These are phyloP conservation scores for Gymnopithys bicolor DNA, from an alignment of 2,797 vertebrate species.

Conservation along the genomic window DNA sequence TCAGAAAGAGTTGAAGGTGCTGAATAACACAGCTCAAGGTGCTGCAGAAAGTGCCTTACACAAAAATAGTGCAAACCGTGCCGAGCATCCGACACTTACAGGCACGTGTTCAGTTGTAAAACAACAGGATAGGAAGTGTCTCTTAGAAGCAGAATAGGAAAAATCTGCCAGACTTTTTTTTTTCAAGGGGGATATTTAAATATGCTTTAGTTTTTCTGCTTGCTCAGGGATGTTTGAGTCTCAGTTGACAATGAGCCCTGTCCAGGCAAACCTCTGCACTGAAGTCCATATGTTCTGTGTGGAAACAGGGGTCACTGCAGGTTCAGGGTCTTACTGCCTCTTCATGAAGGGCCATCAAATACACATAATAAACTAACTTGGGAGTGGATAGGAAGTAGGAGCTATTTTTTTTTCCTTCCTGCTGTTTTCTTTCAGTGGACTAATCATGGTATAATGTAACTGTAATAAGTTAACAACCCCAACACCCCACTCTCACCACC, in stretches of 20 bases:
- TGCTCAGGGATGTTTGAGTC: constrained; percentile 8
- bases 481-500: not conserved
- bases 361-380: constrained; percentile 42
- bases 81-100: not conserved
- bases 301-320: constrained; percentile 39
- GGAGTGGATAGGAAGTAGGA: constrained; percentile 19
- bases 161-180: not conserved
- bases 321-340: constrained; percentile 39
- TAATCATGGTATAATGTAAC: constrained; percentile 27
- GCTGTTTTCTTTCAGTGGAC: constrained; percentile 33
- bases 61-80: not conserved
- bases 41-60: not conserved
- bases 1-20: not conserved
- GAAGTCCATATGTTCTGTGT: constrained; percentile 35
- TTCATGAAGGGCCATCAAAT: constrained; percentile 54
- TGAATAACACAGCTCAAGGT: not conserved
- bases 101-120: not conserved
- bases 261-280: not conserved
- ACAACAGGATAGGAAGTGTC: not conserved
- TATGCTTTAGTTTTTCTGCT: constrained; percentile 2
- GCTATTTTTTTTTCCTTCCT: not conserved
- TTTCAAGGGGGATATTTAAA: not conserved
- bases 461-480: not conserved
- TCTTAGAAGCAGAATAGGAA: not conserved
- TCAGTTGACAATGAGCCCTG: not conserved